A percentile compares a stretch with the other conserved stretches of the same genome.
Evolutionary conservation across 2,113 vertebrate species (phyloP).

Genomic region (Mus spicilegus): DNA sequence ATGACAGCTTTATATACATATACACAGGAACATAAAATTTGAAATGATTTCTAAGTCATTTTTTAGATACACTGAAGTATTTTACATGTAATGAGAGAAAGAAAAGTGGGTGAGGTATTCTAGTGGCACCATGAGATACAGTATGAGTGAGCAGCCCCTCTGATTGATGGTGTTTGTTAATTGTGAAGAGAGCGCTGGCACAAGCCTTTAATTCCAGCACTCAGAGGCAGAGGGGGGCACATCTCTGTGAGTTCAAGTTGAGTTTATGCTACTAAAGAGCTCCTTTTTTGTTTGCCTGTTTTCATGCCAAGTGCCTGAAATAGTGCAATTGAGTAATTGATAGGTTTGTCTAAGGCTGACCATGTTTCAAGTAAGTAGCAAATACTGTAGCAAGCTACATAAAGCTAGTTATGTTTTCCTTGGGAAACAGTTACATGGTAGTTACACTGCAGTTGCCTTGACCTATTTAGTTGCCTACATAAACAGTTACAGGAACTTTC

Average conservation of each 20-base stretch:
- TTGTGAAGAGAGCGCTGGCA: background rate
- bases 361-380: slow-evolving; percentile 24
- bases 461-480: background rate
- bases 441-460: slow-evolving; percentile 32
- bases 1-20: slow-evolving; percentile 26
- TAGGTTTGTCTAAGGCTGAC: background rate
- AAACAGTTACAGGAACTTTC: background rate
- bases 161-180: background rate
- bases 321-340: background rate
- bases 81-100: background rate
- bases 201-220: background rate
- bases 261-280: background rate
- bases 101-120: background rate
- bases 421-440: background rate
- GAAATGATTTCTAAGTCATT: slow-evolving; percentile 50
- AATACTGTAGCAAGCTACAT: background rate
- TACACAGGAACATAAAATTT: slow-evolving; percentile 46
- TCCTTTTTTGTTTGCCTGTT: slow-evolving; percentile 15
- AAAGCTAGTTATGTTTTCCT: background rate
- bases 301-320: background rate
- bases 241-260: background rate
- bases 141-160: background rate
- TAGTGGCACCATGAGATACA: background rate
- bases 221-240: background rate
- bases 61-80: background rate